Evolutionary conservation across 2,113 vertebrate species (phyloP).

Genomic region (Steatornis caripensis): DNA sequence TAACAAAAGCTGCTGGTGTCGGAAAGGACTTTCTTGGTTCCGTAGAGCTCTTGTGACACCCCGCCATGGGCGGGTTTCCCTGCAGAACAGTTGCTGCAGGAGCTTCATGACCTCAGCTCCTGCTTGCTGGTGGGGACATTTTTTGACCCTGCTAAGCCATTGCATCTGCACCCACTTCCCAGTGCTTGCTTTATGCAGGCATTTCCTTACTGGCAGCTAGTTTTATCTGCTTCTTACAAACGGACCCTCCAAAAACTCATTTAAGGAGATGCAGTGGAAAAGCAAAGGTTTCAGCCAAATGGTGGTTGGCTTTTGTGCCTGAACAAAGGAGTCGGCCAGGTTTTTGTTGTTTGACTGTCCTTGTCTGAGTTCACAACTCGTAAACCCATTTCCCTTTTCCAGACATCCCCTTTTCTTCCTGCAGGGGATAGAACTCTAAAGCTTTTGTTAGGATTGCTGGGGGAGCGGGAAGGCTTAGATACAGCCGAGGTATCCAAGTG

Average conservation of each 20-base stretch:
- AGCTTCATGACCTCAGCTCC: not conserved
- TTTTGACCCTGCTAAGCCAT: not conserved
- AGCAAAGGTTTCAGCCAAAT: not conserved
- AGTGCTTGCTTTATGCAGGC: fast-evolving
- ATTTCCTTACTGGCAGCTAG: not conserved
- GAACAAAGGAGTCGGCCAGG: not conserved
- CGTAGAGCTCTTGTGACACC: not conserved
- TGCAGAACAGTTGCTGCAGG: not conserved
- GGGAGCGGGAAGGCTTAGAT: not conserved
- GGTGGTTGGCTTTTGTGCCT: slow-evolving; percentile 17
- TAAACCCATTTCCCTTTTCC: slow-evolving; percentile 40
- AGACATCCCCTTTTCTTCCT: slow-evolving; percentile 20
- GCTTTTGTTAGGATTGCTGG: not conserved
- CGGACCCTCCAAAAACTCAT: not conserved
- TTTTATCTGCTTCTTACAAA: not conserved
- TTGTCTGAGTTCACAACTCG: slow-evolving; percentile 28
- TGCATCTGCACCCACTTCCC: not conserved
- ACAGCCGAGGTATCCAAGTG: not conserved
- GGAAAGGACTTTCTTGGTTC: not conserved
- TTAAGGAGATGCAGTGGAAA: not conserved
- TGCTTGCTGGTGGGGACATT: not conserved
- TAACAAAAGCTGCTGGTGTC: not conserved
- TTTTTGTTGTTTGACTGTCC: not conserved
- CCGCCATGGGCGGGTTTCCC: fast-evolving
- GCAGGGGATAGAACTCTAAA: not conserved